These are phyloP conservation scores for Allacma fusca DNA, from an alignment of 2,888 invertebrate species.

Conservation along the genomic window DNA sequence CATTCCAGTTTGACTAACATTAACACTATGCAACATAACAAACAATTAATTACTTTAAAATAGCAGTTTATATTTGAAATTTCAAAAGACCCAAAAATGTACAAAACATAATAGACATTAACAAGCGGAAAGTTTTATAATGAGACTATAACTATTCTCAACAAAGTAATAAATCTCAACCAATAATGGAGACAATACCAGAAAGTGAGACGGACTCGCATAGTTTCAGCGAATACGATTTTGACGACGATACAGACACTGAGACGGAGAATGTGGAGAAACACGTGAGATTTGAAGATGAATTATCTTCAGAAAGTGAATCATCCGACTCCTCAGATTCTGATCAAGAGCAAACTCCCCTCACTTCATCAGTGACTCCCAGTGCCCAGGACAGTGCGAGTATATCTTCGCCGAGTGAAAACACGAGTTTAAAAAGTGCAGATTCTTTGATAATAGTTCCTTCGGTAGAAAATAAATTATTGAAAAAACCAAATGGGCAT, in stretches of 20 bases:
- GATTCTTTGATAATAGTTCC: neutral
- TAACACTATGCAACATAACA: no score
- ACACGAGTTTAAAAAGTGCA: neutral
- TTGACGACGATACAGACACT: neutral
- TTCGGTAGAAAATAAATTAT: no score
- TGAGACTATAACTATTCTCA: no score
- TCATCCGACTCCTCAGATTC: neutral
- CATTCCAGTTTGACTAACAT: no score
- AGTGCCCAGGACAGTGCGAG: neutral
- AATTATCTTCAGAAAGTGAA: neutral
- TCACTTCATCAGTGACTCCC: neutral
- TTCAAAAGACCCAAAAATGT: no score
- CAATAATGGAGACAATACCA: no score
- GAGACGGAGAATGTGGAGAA: neutral
- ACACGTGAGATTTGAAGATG: conserved; percentile 21
- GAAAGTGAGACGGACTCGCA: conserved; percentile 39
- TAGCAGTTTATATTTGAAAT: no score
- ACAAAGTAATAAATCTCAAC: no score
- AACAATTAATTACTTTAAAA: no score
- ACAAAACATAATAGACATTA: no score
- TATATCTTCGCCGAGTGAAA: neutral
- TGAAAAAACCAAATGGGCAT: neutral
- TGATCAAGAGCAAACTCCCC: neutral
- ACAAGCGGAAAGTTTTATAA: no score
- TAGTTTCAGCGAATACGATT: conserved; percentile 27